Conservation (phyloP, 2,113 vertebrate genomes). For the Sitta europaea region DNA sequence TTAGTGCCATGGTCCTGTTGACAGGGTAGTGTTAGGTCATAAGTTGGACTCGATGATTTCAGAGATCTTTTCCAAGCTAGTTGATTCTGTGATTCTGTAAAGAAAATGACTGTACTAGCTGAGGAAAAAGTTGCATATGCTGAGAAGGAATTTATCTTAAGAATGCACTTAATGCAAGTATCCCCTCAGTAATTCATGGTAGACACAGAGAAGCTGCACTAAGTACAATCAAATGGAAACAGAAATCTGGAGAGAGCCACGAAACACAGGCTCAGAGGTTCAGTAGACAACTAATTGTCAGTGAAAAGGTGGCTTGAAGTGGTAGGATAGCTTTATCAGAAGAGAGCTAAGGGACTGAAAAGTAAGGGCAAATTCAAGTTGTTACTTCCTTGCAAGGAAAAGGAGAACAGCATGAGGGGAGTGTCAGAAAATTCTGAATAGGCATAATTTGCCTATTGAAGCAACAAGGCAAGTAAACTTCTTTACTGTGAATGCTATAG, state of each 20-base stretch:
- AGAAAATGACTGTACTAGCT: not conserved
- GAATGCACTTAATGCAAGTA: not conserved
- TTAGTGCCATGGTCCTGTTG: accelerated
- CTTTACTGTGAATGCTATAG: not conserved
- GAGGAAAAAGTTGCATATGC: not conserved
- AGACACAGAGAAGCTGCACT: not conserved
- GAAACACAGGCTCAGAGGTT: not conserved
- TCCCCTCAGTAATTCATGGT: not conserved
- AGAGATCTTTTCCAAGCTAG: not conserved
- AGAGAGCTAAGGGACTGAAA: not conserved
- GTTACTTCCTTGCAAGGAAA: not conserved
- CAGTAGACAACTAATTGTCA: not conserved
- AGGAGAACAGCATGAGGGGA: not conserved
- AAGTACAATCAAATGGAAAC: not conserved
- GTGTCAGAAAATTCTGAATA: not conserved
- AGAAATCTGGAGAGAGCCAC: not conserved
- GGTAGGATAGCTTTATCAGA: not conserved
- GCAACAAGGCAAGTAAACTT: too few relatives aligned
- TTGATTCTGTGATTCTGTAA: not conserved
- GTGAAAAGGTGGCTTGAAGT: not conserved
- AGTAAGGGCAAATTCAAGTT: not conserved
- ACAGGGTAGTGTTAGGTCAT: not conserved
- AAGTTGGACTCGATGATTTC: not conserved
- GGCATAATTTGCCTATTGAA: not conserved
- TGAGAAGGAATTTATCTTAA: not conserved